Conservation (phyloP, 2,113 vertebrate genomes). For the western clawed frog (Xenopus tropicalis) region DNA sequence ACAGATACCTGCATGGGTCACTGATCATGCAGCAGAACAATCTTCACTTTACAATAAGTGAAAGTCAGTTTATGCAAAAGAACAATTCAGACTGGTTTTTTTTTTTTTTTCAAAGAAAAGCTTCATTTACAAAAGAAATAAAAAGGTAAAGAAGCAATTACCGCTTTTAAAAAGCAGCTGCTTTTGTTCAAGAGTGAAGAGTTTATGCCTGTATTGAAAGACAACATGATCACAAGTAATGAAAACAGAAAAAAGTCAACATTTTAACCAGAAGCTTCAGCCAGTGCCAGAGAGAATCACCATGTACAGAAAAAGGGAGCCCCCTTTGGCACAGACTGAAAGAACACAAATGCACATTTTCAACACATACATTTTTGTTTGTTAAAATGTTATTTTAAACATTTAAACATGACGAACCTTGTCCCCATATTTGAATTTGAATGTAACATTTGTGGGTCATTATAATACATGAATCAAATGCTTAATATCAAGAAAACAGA, state of each 20-base stretch:
- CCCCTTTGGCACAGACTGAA: conserved; percentile 11
- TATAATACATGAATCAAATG: conserved; percentile 63
- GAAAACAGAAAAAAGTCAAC: conserved; percentile 79
- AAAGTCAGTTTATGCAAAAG: conserved; percentile 80
- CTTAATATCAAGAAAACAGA: conserved; percentile 72
- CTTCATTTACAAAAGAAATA: conserved; percentile 83
- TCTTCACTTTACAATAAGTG: conserved; percentile 82
- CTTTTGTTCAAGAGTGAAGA: conserved; percentile 88
- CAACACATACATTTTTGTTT: conserved; percentile 74
- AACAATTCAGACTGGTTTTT: conserved; percentile 68
- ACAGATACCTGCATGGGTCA: conserved; percentile 80
- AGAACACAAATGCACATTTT: conserved; percentile 69
- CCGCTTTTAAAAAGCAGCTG: conserved; percentile 93
- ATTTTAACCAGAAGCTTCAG: conserved; percentile 65
- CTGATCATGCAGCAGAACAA: conserved; percentile 80
- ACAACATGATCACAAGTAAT: conserved; percentile 90
- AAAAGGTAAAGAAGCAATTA: conserved; percentile 95
- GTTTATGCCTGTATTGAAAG: conserved; percentile 92
- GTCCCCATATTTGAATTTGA: conserved; percentile 66
- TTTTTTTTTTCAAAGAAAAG: conserved; percentile 77
- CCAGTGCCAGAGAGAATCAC: conserved; percentile 8
- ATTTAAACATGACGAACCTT: conserved; percentile 66
- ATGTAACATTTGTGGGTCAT: conserved; percentile 63
- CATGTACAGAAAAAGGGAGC: background rate
- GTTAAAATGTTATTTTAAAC: conserved; percentile 66